Conservation (phyloP, 2,888 invertebrate species). For the Eilema caniola region DNA sequence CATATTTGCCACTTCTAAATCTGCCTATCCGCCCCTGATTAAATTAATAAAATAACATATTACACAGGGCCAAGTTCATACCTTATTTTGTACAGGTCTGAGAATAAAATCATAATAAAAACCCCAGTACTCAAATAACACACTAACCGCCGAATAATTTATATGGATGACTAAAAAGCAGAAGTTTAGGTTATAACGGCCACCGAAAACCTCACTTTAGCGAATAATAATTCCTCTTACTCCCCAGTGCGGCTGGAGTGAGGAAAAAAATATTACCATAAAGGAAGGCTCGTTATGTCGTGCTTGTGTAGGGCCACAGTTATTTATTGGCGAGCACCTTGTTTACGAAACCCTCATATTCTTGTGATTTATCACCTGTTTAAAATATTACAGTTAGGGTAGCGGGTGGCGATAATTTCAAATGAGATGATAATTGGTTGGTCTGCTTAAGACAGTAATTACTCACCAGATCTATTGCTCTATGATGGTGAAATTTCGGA, state of each 20-base stretch:
- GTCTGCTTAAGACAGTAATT: not conserved
- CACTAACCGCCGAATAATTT: not conserved
- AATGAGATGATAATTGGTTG: not conserved
- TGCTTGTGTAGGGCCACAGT: constrained; percentile 50
- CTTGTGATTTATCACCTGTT: constrained; percentile 65
- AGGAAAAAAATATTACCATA: constrained; percentile 52
- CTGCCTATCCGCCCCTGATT: too few species aligned
- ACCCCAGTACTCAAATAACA: not conserved
- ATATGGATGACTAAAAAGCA: constrained; percentile 32
- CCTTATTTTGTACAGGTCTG: not conserved
- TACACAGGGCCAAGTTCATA: not conserved
- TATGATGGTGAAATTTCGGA: not conserved
- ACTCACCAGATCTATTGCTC: not conserved
- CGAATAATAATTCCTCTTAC: constrained; percentile 33
- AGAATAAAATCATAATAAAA: not conserved
- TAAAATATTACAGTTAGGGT: constrained; percentile 56
- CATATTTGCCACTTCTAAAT: not conserved
- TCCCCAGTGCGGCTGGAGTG: constrained; percentile 37
- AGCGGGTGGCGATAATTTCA: not conserved
- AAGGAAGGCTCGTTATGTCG: constrained; percentile 55
- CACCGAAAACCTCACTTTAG: constrained; percentile 28
- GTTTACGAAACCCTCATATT: constrained; percentile 66
- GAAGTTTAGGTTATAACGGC: constrained; percentile 28
- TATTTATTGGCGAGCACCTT: constrained; percentile 67
- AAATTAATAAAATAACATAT: too few species aligned